A percentile compares a stretch with the other conserved stretches of the same genome.
These are phyloP conservation scores for Lasioglossum malachurum DNA, from an alignment of 2,888 invertebrate species.

Conservation along the genomic window DNA sequence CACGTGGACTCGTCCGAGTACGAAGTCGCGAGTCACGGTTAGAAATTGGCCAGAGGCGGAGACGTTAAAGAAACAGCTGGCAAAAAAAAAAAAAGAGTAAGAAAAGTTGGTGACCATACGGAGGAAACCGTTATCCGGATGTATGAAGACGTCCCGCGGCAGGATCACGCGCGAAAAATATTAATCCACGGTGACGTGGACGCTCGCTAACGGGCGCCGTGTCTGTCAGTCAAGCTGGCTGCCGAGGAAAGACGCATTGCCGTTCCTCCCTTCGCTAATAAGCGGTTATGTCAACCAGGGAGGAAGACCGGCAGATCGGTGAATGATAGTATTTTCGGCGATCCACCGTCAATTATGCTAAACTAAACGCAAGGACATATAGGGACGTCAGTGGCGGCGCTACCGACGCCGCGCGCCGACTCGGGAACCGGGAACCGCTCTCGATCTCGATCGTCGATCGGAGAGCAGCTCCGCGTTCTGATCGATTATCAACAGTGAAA, in stretches of 20 bases:
- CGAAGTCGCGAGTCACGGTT: constrained; percentile 77
- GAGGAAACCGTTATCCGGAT: constrained; percentile 50
- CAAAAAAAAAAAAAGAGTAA: constrained; percentile 31
- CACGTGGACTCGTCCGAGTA: not conserved
- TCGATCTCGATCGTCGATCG: constrained; percentile 47
- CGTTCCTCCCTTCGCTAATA: constrained; percentile 64
- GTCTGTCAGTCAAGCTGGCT: constrained; percentile 60
- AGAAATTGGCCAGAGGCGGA: constrained; percentile 76
- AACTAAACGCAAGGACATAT: constrained; percentile 55
- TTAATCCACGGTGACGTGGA: constrained; percentile 69
- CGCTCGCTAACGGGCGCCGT: constrained; percentile 56
- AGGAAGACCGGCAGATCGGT: constrained; percentile 49
- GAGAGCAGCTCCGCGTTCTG: not conserved
- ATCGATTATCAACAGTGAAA: constrained; percentile 6
- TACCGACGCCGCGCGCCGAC: constrained; percentile 42
- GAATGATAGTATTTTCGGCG: constrained; percentile 71
- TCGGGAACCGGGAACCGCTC: constrained; percentile 7
- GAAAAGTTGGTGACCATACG: constrained; percentile 42
- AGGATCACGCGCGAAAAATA: constrained; percentile 70
- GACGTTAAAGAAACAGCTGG: not conserved
- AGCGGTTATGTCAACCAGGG: constrained; percentile 71
- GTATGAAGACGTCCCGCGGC: constrained; percentile 58
- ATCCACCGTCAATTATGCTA: constrained; percentile 72
- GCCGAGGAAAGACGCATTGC: constrained; percentile 58
- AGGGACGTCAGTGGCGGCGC: constrained; percentile 59